A percentile compares a stretch with the other conserved stretches of the same genome.
phyloP scores from a whole-genome alignment of 2,888 invertebrate genomes.

The Andrena bucephala region DNA sequence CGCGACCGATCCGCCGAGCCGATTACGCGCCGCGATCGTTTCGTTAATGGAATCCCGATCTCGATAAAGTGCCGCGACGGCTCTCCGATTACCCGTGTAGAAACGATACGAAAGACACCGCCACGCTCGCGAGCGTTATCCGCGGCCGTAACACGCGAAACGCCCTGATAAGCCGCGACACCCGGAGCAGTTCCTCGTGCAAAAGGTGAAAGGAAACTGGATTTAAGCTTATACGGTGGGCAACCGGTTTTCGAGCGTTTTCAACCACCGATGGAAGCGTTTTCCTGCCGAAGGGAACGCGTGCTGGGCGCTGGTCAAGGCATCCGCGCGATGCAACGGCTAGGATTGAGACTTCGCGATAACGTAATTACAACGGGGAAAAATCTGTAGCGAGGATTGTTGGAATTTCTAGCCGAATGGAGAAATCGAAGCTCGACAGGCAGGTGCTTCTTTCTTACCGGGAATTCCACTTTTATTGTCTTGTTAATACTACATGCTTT shows the following conservation, averaged over 20 bases:
- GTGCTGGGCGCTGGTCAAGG: background rate
- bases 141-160: conserved; percentile 32
- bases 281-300: conserved; percentile 32
- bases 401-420: conserved; percentile 1
- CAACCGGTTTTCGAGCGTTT: conserved; percentile 65
- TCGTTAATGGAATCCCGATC: conserved; percentile 26
- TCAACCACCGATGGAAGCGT: conserved; percentile 42
- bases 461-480: conserved; percentile 23
- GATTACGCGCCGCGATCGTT: background rate
- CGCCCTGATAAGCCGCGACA: conserved; percentile 53
- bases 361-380: conserved; percentile 6
- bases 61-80: conserved; percentile 29
- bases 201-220: conserved; percentile 72
- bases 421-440: conserved; percentile 16
- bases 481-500: background rate
- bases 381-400: background rate
- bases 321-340: conserved; percentile 3
- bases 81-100: conserved; percentile 12
- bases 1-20: background rate
- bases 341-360: background rate
- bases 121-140: conserved; percentile 14
- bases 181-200: conserved; percentile 45
- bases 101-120: conserved; percentile 9
- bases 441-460: background rate
- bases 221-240: conserved; percentile 64